Evolutionary conservation across 2,113 vertebrate species (phyloP).

Genomic region (Oryzias celebensis): DNA sequence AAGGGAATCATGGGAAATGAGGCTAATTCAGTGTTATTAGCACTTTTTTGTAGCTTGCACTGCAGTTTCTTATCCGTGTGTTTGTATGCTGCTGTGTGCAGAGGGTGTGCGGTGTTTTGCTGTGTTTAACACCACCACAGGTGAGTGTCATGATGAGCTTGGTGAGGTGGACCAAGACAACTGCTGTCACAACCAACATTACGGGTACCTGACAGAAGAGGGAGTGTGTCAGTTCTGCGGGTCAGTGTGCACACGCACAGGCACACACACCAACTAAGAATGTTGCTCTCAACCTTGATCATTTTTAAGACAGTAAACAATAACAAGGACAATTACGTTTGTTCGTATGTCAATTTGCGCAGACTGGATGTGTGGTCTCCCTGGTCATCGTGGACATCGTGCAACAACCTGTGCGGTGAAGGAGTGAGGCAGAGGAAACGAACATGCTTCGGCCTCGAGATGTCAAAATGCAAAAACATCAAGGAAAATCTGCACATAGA

Average conservation of each 20-base stretch:
- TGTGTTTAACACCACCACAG: neutral
- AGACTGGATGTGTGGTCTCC: slow-evolving; percentile 38
- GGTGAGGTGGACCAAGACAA: slow-evolving; percentile 48
- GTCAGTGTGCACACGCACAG: slow-evolving; percentile 38
- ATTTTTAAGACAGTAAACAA: no score
- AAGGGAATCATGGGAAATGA: neutral
- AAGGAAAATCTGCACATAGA: neutral
- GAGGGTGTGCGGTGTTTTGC: slow-evolving; percentile 54
- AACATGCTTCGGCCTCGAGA: slow-evolving; percentile 32
- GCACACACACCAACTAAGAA: slow-evolving; percentile 4
- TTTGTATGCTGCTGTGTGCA: slow-evolving; percentile 26
- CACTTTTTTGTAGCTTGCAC: neutral
- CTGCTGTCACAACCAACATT: slow-evolving; percentile 56
- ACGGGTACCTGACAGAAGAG: slow-evolving; percentile 27
- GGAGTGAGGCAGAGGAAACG: slow-evolving; percentile 52
- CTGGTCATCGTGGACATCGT: slow-evolving; percentile 56
- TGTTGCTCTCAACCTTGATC: no score
- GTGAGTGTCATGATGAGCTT: slow-evolving; percentile 39
- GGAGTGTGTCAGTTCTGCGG: slow-evolving; percentile 51
- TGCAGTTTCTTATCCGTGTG: slow-evolving; percentile 6
- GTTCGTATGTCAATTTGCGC: neutral
- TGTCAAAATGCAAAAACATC: neutral
- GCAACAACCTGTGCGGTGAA: slow-evolving; percentile 36
- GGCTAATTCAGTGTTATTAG: neutral
- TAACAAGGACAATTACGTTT: no score